Percentiles rank a stretch among this genome's conserved stretches.
Conservation (phyloP, 2,888 invertebrate genomes). For the Leptinotarsa rubiginosa region DNA sequence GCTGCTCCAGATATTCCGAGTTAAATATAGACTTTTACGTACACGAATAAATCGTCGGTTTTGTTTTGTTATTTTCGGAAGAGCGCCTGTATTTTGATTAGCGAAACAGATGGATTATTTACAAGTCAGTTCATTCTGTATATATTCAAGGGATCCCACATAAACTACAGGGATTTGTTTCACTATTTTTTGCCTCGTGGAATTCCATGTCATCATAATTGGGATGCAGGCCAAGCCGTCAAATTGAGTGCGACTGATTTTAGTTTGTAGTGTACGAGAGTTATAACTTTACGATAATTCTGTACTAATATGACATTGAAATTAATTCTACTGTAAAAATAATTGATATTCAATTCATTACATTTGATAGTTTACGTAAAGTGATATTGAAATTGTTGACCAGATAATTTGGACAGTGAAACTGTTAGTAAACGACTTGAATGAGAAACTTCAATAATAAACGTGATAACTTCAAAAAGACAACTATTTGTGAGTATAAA, state of each 20-base stretch:
- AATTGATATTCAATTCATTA: no score
- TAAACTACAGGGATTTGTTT: neutral
- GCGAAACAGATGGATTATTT: conserved; percentile 9
- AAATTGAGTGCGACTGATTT: neutral
- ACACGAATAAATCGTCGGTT: conserved; percentile 23
- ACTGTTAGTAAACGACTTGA: no score
- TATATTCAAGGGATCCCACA: neutral
- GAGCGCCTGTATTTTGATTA: conserved; percentile 5
- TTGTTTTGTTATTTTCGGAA: conserved; percentile 28
- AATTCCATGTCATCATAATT: neutral
- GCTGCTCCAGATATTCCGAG: conserved; percentile 26
- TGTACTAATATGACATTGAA: no score
- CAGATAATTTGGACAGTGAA: no score
- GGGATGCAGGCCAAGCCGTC: conserved; percentile 2
- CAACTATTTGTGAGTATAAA: no score
- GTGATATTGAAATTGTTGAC: no score
- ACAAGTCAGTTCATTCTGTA: neutral
- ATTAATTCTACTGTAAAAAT: no score
- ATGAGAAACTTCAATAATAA: no score
- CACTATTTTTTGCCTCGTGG: neutral
- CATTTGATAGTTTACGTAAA: no score
- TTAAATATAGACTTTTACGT: conserved; percentile 28
- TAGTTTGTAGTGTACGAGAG: no score
- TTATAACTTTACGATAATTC: no score
- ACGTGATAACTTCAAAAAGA: no score